Base-by-base conservation (phyloP, 2,797 vertebrate genomes). In the Melanotaenia maccullochi region DNA sequence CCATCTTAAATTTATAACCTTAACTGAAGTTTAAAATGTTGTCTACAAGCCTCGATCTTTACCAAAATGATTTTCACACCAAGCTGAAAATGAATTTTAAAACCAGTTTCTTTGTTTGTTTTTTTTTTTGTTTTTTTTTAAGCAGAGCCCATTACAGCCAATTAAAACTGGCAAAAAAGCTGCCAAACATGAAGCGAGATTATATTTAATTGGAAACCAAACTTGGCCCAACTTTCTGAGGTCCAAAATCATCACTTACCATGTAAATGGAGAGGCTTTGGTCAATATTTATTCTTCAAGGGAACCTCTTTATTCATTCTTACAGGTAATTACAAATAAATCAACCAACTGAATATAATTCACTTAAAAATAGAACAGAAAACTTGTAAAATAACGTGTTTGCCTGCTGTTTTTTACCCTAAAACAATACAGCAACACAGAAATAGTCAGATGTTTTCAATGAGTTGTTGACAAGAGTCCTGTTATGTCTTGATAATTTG, bases 401-500 rank as follows among this genome's bases (percentile, higher is more conserved):
- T 60, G 38, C 56, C 71, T 70, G 67, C 54, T 83, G 74, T 75
- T 80, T 60, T 79, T 75, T 65, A 64, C 68, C 62, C 54, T 35
- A 84, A 85, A 81, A 81, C 60, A 67, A 73, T 77, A 71, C 33
- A 68, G 76, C 61, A 25, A 75, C 18, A 66, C 9, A 65, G 68
- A 35, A 56, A 73, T 6, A 76, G 61, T 81, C 61, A 69, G 67
- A 79, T 85, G 78, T 75, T 82, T 88, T 78, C 16, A 81, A 68
- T 78, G 42, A 86, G 69, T 20, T 68, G 73, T 85, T 85, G 78
- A 86, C 82, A 89, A 82, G 69, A 65, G 85, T 78, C 68, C 71
- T 69, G 74, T 84, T 88, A 84, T 82, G 81, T 91, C 82, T 89
- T 86, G 81, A 87, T 85, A 73, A 90, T 88, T 86, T 85, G 73